Percentiles rank a stretch among this genome's conserved stretches.
phyloP scores from a whole-genome alignment of 2,888 invertebrate species.

The Phyllotreta cruciferae region DNA sequence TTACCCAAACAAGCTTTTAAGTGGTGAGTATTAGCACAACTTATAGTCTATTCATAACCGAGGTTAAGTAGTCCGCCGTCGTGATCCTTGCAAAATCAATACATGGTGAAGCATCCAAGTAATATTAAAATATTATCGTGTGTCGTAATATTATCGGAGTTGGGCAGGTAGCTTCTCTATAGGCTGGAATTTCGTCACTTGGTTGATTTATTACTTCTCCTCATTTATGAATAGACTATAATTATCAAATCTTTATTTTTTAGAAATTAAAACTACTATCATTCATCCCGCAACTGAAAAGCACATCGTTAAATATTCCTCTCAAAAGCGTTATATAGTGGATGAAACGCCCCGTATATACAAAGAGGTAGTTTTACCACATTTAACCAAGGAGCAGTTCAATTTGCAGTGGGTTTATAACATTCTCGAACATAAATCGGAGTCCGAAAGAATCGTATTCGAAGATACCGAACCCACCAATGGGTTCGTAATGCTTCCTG shows the following conservation, averaged over 20 bases:
- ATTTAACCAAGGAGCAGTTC: constrained; percentile 76
- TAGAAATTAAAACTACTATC: constrained; percentile 86
- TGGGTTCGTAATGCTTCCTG: constrained; percentile 91
- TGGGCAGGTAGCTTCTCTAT: too few species aligned
- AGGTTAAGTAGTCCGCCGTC: too few species aligned
- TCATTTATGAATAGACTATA: too few species aligned
- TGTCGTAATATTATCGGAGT: too few species aligned
- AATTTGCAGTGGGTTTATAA: constrained; percentile 96
- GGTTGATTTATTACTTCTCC: too few species aligned
- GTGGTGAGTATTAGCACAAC: too few species aligned
- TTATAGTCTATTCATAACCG: too few species aligned
- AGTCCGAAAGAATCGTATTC: constrained; percentile 85
- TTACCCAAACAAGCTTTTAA: constrained; percentile 61
- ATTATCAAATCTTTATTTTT: too few species aligned
- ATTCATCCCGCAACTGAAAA: constrained; percentile 94
- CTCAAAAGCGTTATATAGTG: constrained; percentile 76
- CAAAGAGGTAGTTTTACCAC: constrained; percentile 77
- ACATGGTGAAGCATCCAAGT: too few species aligned
- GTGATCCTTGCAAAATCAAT: too few species aligned
- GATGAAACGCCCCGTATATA: constrained; percentile 87
- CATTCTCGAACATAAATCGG: constrained; percentile 89
- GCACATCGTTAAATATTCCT: constrained; percentile 86
- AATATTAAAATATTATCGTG: too few species aligned
- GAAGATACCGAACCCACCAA: constrained; percentile 78
- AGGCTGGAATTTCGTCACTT: too few species aligned